Percentiles rank a stretch among this genome's conserved stretches.
Evolutionary conservation across 2,888 invertebrate species (phyloP).

Genomic region (Hipparchia semele): DNA sequence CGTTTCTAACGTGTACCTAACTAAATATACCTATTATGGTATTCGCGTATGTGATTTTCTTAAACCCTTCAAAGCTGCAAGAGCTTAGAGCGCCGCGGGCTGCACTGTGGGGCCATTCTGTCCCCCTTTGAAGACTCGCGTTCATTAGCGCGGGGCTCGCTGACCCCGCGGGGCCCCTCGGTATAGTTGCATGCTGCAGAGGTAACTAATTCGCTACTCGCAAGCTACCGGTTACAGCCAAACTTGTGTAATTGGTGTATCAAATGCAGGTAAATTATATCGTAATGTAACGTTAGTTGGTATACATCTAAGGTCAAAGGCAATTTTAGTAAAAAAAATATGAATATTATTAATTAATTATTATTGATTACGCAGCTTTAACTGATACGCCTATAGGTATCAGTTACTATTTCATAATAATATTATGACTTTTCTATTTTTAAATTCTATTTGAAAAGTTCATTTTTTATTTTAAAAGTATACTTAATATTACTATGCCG

Average conservation of each 20-base stretch:
- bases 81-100: constrained; percentile 60
- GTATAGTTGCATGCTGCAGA: constrained; percentile 41
- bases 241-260: constrained; percentile 12
- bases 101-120: constrained; percentile 55
- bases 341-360: too few species aligned
- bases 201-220: constrained; percentile 30
- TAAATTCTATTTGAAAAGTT: too few species aligned
- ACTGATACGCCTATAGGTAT: too few species aligned
- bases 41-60: constrained; percentile 2
- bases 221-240: constrained; percentile 21
- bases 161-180: constrained; percentile 62
- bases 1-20: too few species aligned
- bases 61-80: constrained; percentile 74
- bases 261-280: not conserved
- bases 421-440: too few species aligned
- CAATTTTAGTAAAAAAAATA: too few species aligned
- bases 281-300: not conserved
- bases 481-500: too few species aligned
- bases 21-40: too few species aligned
- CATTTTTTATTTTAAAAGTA: too few species aligned
- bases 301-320: too few species aligned
- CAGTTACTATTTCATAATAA: too few species aligned
- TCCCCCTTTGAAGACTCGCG: constrained; percentile 55
- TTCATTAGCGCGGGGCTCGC: constrained; percentile 73
- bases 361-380: too few species aligned